Evolutionary conservation across 2,113 vertebrate species (phyloP).

Genomic region (Spilogale gracilis): DNA sequence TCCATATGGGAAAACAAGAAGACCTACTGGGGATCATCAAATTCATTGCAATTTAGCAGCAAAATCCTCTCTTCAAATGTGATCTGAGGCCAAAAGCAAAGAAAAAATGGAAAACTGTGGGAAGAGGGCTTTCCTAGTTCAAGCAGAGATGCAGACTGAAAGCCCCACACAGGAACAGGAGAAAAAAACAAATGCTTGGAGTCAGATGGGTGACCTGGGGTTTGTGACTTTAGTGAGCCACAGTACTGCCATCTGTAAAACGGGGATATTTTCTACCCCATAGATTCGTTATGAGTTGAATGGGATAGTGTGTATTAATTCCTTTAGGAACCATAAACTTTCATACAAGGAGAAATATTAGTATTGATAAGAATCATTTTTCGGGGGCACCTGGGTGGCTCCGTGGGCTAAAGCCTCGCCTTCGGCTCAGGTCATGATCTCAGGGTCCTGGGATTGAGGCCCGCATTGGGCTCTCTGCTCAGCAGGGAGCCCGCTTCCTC

Average conservation of each 20-base stretch:
- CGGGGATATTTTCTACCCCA: background rate
- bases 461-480: too few relatives aligned
- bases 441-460: too few relatives aligned
- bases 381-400: background rate
- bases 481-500: too few relatives aligned
- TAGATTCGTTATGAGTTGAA: background rate
- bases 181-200: background rate
- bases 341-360: background rate
- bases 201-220: background rate
- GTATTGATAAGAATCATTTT: background rate
- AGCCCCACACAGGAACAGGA: background rate
- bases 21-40: accelerated
- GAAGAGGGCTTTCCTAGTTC: background rate
- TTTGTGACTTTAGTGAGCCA: background rate
- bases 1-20: background rate
- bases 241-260: background rate
- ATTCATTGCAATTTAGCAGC: background rate
- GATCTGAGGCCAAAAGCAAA: background rate
- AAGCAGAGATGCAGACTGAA: background rate
- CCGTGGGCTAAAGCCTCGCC: too few relatives aligned
- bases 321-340: background rate
- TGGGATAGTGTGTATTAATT: background rate
- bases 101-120: background rate
- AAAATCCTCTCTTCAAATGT: background rate
- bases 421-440: too few relatives aligned